Evolutionary conservation across 2,888 invertebrate genomes (phyloP).

Genomic region (Eilema griseolum): DNA sequence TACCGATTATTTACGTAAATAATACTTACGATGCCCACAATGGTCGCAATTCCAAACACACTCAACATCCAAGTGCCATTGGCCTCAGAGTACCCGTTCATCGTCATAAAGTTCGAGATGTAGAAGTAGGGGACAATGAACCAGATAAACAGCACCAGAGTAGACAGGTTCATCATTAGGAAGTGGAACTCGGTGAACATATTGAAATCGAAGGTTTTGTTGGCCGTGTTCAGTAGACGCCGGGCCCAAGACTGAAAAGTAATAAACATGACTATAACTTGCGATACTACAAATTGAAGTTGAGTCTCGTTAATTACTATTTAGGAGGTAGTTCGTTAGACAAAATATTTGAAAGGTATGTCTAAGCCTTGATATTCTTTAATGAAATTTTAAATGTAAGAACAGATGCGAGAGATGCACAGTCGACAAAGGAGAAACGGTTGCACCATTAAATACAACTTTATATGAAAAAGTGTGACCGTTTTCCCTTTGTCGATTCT

Average conservation of each 20-base stretch:
- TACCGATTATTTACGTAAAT: too few species aligned
- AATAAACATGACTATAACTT: not conserved
- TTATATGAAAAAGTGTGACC: too few species aligned
- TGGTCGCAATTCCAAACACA: slow-evolving; percentile 95
- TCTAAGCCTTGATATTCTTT: too few species aligned
- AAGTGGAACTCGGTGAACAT: slow-evolving; percentile 94
- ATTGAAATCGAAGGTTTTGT: slow-evolving; percentile 93
- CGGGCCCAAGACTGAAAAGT: slow-evolving; percentile 90
- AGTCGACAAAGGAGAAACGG: too few species aligned
- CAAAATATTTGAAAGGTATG: too few species aligned
- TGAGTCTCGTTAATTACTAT: too few species aligned
- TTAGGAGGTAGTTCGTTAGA: too few species aligned
- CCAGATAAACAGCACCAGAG: slow-evolving; percentile 96
- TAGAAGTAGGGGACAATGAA: slow-evolving; percentile 98
- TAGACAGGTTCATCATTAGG: slow-evolving; percentile 94
- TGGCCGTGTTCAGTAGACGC: slow-evolving; percentile 89
- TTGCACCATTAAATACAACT: too few species aligned
- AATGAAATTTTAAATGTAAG: too few species aligned
- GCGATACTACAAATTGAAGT: too few species aligned
- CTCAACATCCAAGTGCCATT: slow-evolving; percentile 93
- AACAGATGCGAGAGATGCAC: too few species aligned
- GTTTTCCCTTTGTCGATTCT: too few species aligned
- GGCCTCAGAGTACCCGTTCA: slow-evolving; percentile 87
- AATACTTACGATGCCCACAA: slow-evolving; percentile 93
- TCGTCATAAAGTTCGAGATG: slow-evolving; percentile 92